These are phyloP conservation scores for Carassius auratus DNA, from an alignment of 2,113 vertebrate genomes.

Conservation along the genomic window DNA sequence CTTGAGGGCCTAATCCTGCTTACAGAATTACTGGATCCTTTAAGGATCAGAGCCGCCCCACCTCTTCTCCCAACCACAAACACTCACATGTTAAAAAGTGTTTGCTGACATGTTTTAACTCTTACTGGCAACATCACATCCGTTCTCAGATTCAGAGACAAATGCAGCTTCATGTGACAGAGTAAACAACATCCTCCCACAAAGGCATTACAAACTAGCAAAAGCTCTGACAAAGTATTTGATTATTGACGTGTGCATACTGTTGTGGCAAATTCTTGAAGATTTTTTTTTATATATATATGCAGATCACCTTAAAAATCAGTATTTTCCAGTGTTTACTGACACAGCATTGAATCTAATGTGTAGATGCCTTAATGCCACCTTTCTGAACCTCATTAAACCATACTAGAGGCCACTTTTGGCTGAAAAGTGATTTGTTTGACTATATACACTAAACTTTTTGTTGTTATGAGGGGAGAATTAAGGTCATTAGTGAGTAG, in stretches of 20 bases:
- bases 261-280: background rate
- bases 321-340: background rate
- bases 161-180: background rate
- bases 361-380: background rate
- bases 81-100: background rate
- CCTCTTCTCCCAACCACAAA: constrained; percentile 27
- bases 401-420: background rate
- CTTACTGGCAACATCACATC: background rate
- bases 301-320: background rate
- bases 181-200: background rate
- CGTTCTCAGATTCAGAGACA: background rate
- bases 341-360: too few relatives aligned
- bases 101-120: background rate
- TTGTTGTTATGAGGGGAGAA: background rate
- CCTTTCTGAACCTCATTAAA: background rate
- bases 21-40: background rate
- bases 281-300: too few relatives aligned
- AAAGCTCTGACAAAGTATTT: too few relatives aligned
- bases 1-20: constrained; percentile 12
- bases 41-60: background rate
- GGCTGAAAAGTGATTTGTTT: background rate
- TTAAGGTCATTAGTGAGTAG: background rate
- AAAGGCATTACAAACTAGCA: background rate
- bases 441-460: background rate
- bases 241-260: too few relatives aligned